A percentile compares a stretch with the other conserved stretches of the same genome.
Conservation (phyloP, 2,888 invertebrate genomes). For the Thera britannica region DNA sequence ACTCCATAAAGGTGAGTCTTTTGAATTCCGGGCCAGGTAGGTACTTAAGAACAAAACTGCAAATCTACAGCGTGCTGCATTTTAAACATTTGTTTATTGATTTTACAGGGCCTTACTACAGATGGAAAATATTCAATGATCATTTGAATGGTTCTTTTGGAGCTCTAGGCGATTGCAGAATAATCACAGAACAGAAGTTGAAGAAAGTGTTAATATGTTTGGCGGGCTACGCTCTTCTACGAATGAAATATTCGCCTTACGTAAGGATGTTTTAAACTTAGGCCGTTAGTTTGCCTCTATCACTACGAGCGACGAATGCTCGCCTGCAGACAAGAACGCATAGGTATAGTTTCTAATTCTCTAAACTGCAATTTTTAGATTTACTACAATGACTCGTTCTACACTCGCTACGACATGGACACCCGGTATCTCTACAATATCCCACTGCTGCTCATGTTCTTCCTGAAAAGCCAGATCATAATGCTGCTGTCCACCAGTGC, state of each 20-base stretch:
- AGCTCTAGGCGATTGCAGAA: conserved; percentile 81
- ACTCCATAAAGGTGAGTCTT: conserved; percentile 88
- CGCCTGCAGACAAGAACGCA: too few species aligned
- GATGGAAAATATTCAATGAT: conserved; percentile 90
- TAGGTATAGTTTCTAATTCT: too few species aligned
- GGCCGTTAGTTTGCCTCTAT: too few species aligned
- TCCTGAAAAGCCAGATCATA: conserved; percentile 90
- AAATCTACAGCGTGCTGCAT: too few species aligned
- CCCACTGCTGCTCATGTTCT: conserved; percentile 90
- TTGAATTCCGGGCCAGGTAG: too few species aligned
- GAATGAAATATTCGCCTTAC: conserved; percentile 84
- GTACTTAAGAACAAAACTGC: neutral
- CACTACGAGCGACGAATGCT: too few species aligned
- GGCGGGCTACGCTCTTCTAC: conserved; percentile 80
- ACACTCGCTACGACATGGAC: conserved; percentile 84
- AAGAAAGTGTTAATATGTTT: conserved; percentile 85
- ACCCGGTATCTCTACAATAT: conserved; percentile 91
- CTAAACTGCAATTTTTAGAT: conserved; percentile 79
- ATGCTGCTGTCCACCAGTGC: conserved; percentile 92
- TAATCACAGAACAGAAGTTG: conserved; percentile 85
- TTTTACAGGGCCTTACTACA: conserved; percentile 92
- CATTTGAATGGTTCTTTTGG: conserved; percentile 85
- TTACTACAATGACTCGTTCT: conserved; percentile 87
- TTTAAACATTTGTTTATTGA: conserved; percentile 1
- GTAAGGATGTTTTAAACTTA: conserved; percentile 44